These are phyloP conservation scores for Butastur rufipennis DNA, from an alignment of 2,113 vertebrate genomes.

Conservation along the genomic window DNA sequence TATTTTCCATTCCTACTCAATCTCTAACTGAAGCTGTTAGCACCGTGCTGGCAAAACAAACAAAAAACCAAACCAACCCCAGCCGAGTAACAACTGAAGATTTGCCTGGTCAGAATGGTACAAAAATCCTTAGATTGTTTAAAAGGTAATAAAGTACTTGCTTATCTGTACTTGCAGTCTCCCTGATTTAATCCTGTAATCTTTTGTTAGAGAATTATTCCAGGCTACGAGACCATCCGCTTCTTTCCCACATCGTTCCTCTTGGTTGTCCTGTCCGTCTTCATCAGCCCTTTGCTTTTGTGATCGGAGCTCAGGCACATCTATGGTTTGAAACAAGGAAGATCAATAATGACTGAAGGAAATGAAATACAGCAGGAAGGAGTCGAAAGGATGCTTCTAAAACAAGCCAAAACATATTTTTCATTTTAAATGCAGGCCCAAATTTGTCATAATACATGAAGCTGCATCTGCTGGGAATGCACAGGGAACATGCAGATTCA, in stretches of 20 bases:
- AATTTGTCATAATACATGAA: background rate
- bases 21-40: background rate
- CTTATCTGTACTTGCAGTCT: background rate
- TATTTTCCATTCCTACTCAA: no score
- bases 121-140: background rate
- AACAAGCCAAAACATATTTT: background rate
- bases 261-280: background rate
- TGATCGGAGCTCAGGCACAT: background rate
- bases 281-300: background rate
- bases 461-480: background rate
- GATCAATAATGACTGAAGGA: background rate
- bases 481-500: background rate
- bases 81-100: background rate
- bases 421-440: background rate
- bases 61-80: background rate
- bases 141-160: background rate
- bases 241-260: constrained; percentile 45
- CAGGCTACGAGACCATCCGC: constrained; percentile 49
- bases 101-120: background rate
- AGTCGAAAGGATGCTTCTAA: background rate
- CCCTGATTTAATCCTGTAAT: background rate
- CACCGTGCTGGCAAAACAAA: background rate
- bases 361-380: background rate
- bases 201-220: background rate
- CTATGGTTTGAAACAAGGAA: background rate